Conservation (phyloP, 2,113 vertebrate genomes). For the Pitta sordida region DNA sequence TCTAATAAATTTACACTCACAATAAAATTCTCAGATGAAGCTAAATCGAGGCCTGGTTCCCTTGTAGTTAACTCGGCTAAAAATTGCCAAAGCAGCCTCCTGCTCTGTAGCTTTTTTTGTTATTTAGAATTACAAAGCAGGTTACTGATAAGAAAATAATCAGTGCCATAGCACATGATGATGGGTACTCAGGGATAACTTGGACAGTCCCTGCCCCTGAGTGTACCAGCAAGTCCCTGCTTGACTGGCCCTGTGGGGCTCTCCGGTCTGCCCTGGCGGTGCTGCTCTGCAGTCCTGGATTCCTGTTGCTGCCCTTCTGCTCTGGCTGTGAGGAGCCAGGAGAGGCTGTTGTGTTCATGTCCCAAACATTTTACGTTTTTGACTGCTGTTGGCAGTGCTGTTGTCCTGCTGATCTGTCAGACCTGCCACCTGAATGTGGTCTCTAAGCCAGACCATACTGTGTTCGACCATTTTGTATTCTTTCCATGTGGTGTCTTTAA, state of each 20-base stretch:
- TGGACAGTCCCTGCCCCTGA: not conserved
- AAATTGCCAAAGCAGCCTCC: not conserved
- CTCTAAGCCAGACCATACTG: not conserved
- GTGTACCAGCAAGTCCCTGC: rapidly evolving
- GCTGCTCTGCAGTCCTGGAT: not conserved
- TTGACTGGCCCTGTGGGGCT: not conserved
- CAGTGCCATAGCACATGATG: not conserved
- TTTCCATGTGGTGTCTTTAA: not conserved
- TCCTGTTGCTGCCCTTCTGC: not conserved
- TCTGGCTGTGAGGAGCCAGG: not conserved
- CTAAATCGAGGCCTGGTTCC: not conserved
- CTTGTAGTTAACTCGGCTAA: not conserved
- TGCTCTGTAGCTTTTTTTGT: not conserved
- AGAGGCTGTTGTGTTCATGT: not conserved
- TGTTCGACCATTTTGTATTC: not conserved
- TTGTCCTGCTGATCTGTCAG: not conserved
- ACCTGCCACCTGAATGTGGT: not conserved
- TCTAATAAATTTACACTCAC: not conserved
- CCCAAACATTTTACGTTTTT: not conserved
- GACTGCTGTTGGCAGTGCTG: not conserved
- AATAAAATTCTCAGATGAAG: not conserved
- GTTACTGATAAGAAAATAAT: not conserved
- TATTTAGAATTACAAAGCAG: not conserved
- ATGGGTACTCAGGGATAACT: not conserved
- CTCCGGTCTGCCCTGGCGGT: not conserved